A percentile compares a stretch with the other conserved stretches of the same genome.
Evolutionary conservation across 2,113 vertebrate genomes (phyloP).

Genomic region (Burhinus bistriatus): DNA sequence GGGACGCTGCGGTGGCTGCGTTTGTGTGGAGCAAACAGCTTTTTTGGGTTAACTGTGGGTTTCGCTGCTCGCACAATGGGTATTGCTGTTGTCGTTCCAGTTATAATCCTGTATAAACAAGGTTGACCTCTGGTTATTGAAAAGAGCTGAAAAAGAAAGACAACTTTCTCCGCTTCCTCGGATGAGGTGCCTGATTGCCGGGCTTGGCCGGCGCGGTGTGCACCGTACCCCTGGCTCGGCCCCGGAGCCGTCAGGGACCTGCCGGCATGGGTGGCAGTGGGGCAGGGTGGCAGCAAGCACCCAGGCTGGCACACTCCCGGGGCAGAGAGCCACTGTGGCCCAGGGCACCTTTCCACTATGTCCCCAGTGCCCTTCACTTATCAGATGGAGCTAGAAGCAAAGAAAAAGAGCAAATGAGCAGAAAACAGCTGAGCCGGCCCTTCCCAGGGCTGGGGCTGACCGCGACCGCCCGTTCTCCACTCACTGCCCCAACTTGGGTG

Average conservation of each 20-base stretch:
- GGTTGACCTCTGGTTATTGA: conserved; percentile 13
- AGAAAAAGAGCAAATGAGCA: background rate
- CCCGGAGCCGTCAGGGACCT: background rate
- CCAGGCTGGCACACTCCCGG: accelerated
- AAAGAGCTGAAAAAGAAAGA: conserved; percentile 19
- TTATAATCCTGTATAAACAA: conserved; percentile 1
- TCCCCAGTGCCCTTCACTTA: background rate
- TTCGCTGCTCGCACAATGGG: background rate
- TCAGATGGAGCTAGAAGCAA: background rate
- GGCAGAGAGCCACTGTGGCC: background rate
- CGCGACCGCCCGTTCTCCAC: accelerated
- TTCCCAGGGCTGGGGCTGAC: background rate
- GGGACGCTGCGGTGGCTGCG: background rate
- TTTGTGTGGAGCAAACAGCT: background rate
- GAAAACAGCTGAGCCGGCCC: background rate
- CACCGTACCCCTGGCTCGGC: accelerated
- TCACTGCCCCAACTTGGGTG: accelerated
- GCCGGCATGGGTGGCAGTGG: accelerated
- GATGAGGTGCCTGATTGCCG: background rate
- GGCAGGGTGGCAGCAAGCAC: background rate
- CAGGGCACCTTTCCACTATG: background rate
- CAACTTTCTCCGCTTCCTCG: background rate
- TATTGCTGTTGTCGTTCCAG: background rate
- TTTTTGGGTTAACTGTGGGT: background rate
- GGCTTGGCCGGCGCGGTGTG: accelerated